Evolutionary conservation across 2,888 invertebrate genomes (phyloP).

Genomic region (Bembecia ichneumoniformis): DNA sequence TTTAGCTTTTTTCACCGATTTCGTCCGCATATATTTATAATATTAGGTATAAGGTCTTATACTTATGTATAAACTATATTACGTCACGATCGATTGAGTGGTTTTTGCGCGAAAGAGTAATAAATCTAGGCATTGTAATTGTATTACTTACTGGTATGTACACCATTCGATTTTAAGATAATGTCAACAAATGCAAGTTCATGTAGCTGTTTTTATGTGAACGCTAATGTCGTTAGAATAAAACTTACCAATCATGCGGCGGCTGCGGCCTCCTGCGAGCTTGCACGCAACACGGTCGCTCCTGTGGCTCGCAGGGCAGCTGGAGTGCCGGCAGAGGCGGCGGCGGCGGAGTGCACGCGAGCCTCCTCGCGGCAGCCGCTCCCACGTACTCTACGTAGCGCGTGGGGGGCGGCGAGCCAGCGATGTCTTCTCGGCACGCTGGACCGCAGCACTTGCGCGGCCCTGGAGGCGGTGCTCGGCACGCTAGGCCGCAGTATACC

Average conservation of each 20-base stretch:
- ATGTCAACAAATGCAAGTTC: too few relatives aligned
- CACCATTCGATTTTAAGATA: too few relatives aligned
- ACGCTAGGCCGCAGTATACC: slow-evolving; percentile 69
- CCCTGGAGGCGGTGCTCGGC: slow-evolving; percentile 52
- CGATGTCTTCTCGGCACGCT: slow-evolving; percentile 59
- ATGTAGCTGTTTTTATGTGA: too few relatives aligned
- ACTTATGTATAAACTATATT: too few relatives aligned
- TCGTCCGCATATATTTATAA: too few relatives aligned
- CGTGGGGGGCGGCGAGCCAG: slow-evolving; percentile 56
- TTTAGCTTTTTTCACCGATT: too few relatives aligned
- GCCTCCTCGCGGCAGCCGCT: slow-evolving; percentile 73
- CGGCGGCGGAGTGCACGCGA: slow-evolving; percentile 67
- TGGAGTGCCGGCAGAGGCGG: slow-evolving; percentile 63
- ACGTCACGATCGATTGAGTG: too few relatives aligned
- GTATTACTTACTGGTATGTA: too few relatives aligned
- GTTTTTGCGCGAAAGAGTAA: too few relatives aligned
- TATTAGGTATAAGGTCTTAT: too few relatives aligned
- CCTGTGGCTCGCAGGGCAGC: slow-evolving; percentile 61
- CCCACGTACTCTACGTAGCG: slow-evolving; percentile 77
- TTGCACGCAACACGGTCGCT: slow-evolving; percentile 72
- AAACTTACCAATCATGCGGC: slow-evolving; percentile 74
- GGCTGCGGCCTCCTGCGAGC: slow-evolving; percentile 71
- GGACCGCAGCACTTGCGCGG: slow-evolving; percentile 62
- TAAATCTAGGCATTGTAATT: too few relatives aligned
- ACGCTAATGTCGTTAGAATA: too few relatives aligned